These are phyloP conservation scores for Xerus inauris DNA, from an alignment of 2,113 vertebrate genomes.

Conservation along the genomic window DNA sequence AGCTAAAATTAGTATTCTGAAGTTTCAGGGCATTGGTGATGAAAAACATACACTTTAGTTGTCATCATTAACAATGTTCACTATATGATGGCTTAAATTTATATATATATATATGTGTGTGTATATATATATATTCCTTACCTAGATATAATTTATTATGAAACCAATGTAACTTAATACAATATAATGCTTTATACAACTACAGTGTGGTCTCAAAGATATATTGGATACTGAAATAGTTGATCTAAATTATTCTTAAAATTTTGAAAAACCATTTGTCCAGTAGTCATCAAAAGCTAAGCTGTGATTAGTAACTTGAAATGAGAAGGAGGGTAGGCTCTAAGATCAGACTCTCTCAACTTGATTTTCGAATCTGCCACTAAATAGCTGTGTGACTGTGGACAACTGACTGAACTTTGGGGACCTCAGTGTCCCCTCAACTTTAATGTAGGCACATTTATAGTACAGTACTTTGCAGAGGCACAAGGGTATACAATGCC, in stretches of 20 bases:
- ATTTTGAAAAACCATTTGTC: not conserved
- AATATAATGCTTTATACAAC: not conserved
- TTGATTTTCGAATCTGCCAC: not conserved
- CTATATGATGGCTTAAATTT: not conserved
- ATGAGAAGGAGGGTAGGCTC: not conserved
- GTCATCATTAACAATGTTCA: not conserved
- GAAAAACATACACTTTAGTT: not conserved
- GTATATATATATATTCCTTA: not conserved
- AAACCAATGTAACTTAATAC: constrained; percentile 7
- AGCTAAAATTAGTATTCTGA: not conserved
- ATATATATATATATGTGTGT: not conserved
- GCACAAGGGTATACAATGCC: not conserved
- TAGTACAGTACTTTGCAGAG: not conserved
- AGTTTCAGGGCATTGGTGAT: not conserved
- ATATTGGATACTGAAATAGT: no score
- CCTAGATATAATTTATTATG: not conserved
- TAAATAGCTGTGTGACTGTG: not conserved
- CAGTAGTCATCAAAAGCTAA: not conserved
- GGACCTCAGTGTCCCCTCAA: not conserved
- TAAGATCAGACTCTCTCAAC: not conserved
- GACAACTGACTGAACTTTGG: not conserved
- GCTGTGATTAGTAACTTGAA: not conserved
- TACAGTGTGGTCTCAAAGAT: not conserved
- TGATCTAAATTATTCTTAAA: not conserved
- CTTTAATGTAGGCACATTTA: not conserved